phyloP scores from a whole-genome alignment of 2,888 invertebrate genomes.

The Spodoptera littoralis region DNA sequence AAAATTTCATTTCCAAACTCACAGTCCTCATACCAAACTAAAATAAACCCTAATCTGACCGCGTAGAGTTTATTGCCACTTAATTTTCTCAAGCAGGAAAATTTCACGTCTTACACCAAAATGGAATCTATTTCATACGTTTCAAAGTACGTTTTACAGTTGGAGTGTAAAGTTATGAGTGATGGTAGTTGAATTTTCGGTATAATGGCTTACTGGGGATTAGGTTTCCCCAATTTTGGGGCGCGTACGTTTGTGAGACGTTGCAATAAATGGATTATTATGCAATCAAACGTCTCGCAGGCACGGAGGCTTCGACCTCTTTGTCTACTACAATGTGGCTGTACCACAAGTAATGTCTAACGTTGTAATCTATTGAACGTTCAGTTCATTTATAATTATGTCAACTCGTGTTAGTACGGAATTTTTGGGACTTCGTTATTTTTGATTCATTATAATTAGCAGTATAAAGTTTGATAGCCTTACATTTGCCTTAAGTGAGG shows the following conservation, averaged over 20 bases:
- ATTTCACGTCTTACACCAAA: constrained; percentile 63
- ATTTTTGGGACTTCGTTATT: too few species aligned
- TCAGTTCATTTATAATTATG: too few species aligned
- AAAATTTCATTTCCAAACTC: constrained; percentile 87
- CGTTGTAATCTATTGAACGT: too few species aligned
- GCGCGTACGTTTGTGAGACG: constrained; percentile 74
- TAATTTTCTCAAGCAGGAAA: constrained; percentile 72
- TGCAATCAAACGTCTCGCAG: constrained; percentile 78
- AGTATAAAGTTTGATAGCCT: too few species aligned
- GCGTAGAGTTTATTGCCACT: constrained; percentile 79
- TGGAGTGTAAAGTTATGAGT: constrained; percentile 67
- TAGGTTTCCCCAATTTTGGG: constrained; percentile 84
- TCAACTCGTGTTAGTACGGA: too few species aligned
- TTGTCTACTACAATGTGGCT: constrained; percentile 38
- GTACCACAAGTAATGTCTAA: background rate
- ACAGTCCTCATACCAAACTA: constrained; percentile 68
- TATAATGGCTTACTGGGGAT: constrained; percentile 86
- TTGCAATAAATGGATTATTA: constrained; percentile 84
- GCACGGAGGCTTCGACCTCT: constrained; percentile 42
- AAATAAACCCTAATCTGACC: constrained; percentile 80
- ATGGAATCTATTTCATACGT: constrained; percentile 69
- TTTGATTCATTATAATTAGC: too few species aligned
- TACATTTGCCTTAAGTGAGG: too few species aligned
- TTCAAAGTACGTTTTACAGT: constrained; percentile 69
- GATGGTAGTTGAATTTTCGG: constrained; percentile 80